phyloP scores from a whole-genome alignment of 2,888 invertebrate genomes.

The Lydus trimaculatus region DNA sequence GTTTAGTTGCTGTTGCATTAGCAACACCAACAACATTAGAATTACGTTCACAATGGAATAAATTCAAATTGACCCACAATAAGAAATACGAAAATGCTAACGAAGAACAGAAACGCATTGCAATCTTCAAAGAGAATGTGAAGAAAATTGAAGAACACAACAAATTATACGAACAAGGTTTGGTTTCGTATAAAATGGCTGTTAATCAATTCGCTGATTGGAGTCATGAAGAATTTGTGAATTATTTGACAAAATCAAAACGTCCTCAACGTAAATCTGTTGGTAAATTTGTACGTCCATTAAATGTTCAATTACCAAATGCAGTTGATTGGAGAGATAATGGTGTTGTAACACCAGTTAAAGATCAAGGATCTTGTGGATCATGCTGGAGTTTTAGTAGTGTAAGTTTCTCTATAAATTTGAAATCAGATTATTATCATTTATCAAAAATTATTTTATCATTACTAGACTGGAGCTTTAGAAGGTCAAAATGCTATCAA shows the following conservation, averaged over 20 bases:
- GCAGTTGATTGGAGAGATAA: no score
- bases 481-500: not conserved
- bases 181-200: slow-evolving; percentile 27
- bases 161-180: slow-evolving; percentile 30
- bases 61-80: not conserved
- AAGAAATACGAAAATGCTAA: not conserved
- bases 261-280: no score
- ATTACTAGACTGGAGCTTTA: not conserved
- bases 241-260: not conserved
- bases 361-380: no score
- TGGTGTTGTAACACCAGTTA: no score
- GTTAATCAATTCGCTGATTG: slow-evolving; percentile 48
- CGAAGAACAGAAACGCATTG: not conserved
- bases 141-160: slow-evolving; percentile 35
- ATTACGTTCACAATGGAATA: not conserved
- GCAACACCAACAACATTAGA: not conserved
- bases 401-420: not conserved
- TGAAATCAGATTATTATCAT: no score
- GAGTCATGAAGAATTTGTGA: no score
- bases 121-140: slow-evolving; percentile 20
- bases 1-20: not conserved
- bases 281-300: no score
- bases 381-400: no score
- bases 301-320: not conserved
- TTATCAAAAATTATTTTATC: no score